Evolutionary conservation across 2,888 invertebrate genomes (phyloP), one percentile per base, ranked within the genome.

Genomic region (Meiosimyza decipiens): DNA sequence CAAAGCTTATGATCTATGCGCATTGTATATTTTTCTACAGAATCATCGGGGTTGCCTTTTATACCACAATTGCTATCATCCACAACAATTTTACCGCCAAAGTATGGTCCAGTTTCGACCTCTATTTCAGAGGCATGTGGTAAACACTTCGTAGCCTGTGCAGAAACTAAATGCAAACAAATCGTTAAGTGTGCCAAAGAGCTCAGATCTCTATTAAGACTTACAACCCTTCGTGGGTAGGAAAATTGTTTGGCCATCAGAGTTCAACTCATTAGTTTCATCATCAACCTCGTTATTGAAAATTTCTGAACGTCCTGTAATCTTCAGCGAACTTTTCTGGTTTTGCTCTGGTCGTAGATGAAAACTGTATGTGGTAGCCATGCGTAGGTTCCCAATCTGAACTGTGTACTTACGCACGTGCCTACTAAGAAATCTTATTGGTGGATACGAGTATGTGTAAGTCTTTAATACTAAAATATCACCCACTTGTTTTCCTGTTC

Each of bases 171-270:
- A 80, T 50, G 57, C 70, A 40, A 40, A 40, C 40, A 40, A 40
- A 40, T 40, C 9, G 4, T 9, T 9, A 40, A 40, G 9, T 4
- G 40, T 28, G 4, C 28, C 28, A 28, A 28, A 28, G 28, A 28
- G 50, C 6, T 51, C 51, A 57, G 70, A 28, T 60, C 63, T 68
- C 57, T 50, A 11, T 64, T 60, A n/a, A n/a, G 9, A 28, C 94
- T 92, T 89, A 94, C 94, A 94, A 89, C 94, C 94, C 90, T 94
- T 94, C 12, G 94, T 94, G 47, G 94, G 92, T 73, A 94, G 91
- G 49, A 93, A 90, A 74, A 94, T 91, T 80, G 91, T 91, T 80
- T 91, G 91, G 62, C 91, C 89, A 62, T 90, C 89, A 71, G 88
- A 89, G 75, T 89, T 88, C n/a, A 89, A 88, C 5, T 67, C 75